Percentiles rank a stretch among this genome's conserved stretches.
Evolutionary conservation across 2,888 invertebrate species (phyloP).

Genomic region (Anthrax anthrax): DNA sequence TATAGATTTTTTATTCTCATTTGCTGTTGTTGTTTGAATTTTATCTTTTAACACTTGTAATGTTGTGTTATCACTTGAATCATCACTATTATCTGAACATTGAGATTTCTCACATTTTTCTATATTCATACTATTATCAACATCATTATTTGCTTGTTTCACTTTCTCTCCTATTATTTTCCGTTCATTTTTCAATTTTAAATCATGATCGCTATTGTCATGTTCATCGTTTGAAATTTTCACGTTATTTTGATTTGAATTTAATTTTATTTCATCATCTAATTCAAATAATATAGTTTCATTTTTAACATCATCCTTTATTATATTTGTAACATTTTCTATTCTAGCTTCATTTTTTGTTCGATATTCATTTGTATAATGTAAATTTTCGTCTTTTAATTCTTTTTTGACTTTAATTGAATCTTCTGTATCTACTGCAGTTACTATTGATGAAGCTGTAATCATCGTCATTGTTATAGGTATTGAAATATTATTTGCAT

Average conservation of each 20-base stretch:
- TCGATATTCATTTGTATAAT: no score
- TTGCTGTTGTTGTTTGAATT: constrained; percentile 1
- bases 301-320: neutral
- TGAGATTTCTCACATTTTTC: neutral
- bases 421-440: no score
- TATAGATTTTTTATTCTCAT: neutral
- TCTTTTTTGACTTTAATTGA: neutral
- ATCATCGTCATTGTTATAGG: no score
- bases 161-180: neutral
- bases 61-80: constrained; percentile 8
- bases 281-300: neutral
- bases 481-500: no score
- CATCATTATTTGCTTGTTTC: neutral
- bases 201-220: neutral
- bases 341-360: no score
- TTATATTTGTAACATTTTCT: no score
- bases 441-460: no score
- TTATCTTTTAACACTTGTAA: constrained; percentile 4
- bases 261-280: neutral
- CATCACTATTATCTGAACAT: constrained; percentile 3
- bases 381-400: neutral
- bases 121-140: neutral
- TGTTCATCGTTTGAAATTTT: no score
- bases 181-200: neutral
- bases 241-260: neutral